Percentiles rank a stretch among this genome's conserved stretches.
phyloP scores from a whole-genome alignment of 2,888 invertebrate genomes.

The Scelioninae gen. 2 region DNA sequence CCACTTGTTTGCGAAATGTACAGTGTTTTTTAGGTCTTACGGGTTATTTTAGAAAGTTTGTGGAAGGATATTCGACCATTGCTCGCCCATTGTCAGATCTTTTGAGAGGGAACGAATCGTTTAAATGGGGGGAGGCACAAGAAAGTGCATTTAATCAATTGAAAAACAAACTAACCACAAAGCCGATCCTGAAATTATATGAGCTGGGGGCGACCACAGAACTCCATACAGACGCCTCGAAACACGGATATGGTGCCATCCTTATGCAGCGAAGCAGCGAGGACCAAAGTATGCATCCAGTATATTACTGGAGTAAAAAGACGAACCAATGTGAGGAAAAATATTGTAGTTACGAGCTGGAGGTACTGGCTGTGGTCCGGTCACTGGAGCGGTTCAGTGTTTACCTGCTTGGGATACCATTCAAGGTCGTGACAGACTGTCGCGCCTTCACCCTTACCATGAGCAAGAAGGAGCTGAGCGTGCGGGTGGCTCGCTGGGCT shows the following conservation, averaged over 20 bases:
- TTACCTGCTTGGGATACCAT: not conserved
- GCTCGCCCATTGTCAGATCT: not conserved
- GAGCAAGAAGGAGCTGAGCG: not conserved
- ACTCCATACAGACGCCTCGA: not conserved
- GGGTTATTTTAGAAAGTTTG: not conserved
- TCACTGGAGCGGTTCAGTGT: not conserved
- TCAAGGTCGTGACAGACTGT: not conserved
- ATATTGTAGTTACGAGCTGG: slow-evolving; percentile 1
- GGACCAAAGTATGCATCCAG: not conserved
- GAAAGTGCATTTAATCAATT: not conserved
- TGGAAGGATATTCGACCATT: not conserved
- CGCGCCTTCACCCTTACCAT: not conserved
- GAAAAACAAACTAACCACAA: not conserved
- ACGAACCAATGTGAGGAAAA: not conserved
- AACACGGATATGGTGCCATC: not conserved
- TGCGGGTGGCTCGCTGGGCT: not conserved
- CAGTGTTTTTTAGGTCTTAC: not conserved
- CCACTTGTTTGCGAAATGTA: not conserved
- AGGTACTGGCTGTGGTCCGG: not conserved
- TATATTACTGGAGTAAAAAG: not conserved
- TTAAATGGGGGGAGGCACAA: not conserved
- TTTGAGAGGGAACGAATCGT: not conserved
- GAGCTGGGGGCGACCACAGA: not conserved
- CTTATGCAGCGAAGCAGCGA: not conserved
- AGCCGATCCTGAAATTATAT: not conserved